A percentile compares a stretch with the other conserved stretches of the same genome.
These are phyloP conservation scores for Stichopus horrens DNA, from an alignment of 53 echinoderm and acorn worm genomes.

Conservation along the genomic window DNA sequence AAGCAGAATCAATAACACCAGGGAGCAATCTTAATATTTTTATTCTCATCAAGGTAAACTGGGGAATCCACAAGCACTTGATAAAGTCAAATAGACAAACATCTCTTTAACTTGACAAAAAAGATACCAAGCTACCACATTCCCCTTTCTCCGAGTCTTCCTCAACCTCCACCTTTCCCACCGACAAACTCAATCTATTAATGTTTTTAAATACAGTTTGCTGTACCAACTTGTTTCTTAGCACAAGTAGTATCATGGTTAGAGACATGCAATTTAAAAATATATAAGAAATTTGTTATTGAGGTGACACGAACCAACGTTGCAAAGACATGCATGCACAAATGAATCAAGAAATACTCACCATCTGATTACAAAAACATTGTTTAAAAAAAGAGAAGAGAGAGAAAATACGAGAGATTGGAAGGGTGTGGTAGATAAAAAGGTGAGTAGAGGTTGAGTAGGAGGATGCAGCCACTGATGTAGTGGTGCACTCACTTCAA, in stretches of 20 bases:
- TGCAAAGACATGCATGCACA: conserved; percentile 26
- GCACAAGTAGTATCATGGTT: not conserved
- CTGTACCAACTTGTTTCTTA: not conserved
- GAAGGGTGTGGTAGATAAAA: conserved; percentile 10
- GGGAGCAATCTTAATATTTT: no score
- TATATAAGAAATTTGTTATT: not conserved
- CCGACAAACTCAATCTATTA: not conserved
- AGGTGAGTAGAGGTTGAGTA: not conserved
- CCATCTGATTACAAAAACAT: conserved; percentile 36
- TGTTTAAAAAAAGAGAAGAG: conserved; percentile 10
- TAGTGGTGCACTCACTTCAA: no score
- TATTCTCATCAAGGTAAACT: no score
- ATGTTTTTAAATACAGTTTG: no score
- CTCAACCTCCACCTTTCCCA: not conserved
- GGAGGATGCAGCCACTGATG: not conserved
- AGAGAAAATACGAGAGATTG: conserved; percentile 28
- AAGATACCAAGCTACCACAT: not conserved
- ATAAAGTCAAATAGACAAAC: no score
- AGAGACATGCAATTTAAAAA: conserved; percentile 1
- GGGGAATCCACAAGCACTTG: no score
- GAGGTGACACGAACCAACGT: not conserved
- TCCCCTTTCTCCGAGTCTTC: not conserved
- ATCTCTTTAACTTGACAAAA: no score
- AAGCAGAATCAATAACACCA: no score
- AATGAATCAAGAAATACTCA: conserved; percentile 37